phyloP scores from a whole-genome alignment of 1,140 invertebrate species.

The Trinorchestia longiramus region DNA sequence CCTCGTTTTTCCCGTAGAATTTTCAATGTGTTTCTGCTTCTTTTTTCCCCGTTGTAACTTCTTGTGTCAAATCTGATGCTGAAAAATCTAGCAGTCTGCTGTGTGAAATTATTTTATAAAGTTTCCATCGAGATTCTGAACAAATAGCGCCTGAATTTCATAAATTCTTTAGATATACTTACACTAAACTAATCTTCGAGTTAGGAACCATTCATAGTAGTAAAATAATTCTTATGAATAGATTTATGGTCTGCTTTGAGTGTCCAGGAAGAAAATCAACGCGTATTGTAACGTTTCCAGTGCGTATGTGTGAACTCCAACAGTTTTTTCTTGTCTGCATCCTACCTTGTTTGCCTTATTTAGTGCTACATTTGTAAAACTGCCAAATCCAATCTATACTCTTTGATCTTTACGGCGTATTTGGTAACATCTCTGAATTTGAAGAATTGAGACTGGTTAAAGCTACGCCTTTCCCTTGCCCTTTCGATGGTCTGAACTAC shows the following conservation, averaged over 20 bases:
- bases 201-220: too few species aligned
- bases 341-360: not conserved
- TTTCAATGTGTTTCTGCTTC: not conserved
- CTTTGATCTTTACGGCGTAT: not conserved
- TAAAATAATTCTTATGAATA: not conserved
- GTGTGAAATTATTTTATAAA: not conserved
- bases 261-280: not conserved
- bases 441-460: not conserved
- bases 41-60: not conserved
- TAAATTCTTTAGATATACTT: not conserved
- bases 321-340: not conserved
- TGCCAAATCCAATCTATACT: not conserved
- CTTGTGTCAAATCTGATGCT: not conserved
- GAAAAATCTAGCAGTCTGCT: not conserved
- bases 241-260: not conserved
- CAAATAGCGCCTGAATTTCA: not conserved
- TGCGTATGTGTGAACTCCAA: too few species aligned
- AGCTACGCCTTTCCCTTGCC: slow-evolving; percentile 3
- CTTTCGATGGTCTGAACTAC: not conserved
- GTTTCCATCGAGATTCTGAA: not conserved
- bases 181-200: not conserved
- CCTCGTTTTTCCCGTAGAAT: too few species aligned
- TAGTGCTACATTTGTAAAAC: not conserved
- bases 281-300: too few species aligned
- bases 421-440: not conserved